Conservation (phyloP, 2,797 vertebrate genomes). For the Notolepis coatsorum region DNA sequence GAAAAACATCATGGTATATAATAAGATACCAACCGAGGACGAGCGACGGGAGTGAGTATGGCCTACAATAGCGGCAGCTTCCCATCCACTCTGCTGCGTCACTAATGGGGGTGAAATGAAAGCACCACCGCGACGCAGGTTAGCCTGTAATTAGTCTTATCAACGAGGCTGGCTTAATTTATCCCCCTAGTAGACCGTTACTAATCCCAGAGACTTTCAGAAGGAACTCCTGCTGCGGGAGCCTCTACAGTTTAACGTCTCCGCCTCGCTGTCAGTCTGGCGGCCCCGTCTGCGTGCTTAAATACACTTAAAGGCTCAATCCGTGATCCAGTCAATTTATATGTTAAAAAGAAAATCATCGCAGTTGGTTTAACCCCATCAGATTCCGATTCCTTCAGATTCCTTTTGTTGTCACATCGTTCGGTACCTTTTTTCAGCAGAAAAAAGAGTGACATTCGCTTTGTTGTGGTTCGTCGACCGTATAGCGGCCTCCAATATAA, state of each 20-base stretch:
- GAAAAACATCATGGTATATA: background rate
- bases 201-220: constrained; percentile 55
- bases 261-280: constrained; percentile 32
- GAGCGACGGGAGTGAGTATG: background rate
- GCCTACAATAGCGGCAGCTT: constrained; percentile 1
- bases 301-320: constrained; percentile 1
- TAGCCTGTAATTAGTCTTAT: constrained; percentile 51
- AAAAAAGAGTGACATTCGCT: too few species aligned
- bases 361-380: background rate
- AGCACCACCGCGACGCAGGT: constrained; percentile 27
- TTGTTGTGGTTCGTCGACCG: too few species aligned
- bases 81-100: constrained; percentile 8
- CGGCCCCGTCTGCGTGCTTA: constrained; percentile 36
- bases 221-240: constrained; percentile 47
- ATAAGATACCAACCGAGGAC: too few species aligned
- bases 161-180: constrained; percentile 48
- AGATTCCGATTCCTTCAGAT: background rate
- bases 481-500: too few species aligned
- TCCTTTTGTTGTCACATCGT: background rate
- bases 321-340: constrained; percentile 11
- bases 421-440: too few species aligned
- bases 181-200: constrained; percentile 31
- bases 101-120: constrained; percentile 28
- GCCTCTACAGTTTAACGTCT: constrained; percentile 31
- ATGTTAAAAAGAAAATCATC: constrained; percentile 11